Evolutionary conservation across 2,797 vertebrate species (phyloP).

Genomic region (Morelia viridis): DNA sequence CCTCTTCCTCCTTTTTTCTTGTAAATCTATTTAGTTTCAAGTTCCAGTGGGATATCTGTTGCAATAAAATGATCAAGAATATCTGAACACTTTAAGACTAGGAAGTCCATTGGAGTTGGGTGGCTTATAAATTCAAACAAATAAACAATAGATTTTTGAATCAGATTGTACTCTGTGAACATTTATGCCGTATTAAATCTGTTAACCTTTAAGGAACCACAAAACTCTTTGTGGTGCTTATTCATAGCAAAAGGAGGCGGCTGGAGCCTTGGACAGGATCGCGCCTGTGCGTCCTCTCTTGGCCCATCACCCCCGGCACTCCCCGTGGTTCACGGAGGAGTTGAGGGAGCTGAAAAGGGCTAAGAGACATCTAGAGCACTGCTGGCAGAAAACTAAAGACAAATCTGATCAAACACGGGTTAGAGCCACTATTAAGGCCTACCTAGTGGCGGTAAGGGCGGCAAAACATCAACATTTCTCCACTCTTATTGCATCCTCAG

Average conservation of each 20-base stretch:
- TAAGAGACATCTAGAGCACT: no score
- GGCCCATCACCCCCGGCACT: no score
- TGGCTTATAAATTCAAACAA: background rate
- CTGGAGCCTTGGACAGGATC: no score
- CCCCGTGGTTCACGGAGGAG: no score
- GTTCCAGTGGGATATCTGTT: background rate
- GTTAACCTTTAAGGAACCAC: background rate
- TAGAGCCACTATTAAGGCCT: no score
- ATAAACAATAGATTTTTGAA: background rate
- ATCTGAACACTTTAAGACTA: background rate
- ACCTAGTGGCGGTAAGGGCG: no score
- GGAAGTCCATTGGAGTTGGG: background rate
- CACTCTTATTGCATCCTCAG: no score
- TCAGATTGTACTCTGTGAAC: background rate
- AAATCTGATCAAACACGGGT: no score
- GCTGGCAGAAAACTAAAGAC: no score
- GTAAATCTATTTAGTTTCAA: background rate
- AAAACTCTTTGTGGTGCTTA: background rate
- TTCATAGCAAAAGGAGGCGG: background rate
- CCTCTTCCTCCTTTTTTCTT: background rate
- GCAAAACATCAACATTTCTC: no score
- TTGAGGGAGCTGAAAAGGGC: no score
- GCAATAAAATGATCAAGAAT: background rate
- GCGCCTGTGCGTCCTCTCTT: no score
- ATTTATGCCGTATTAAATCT: background rate